phyloP scores from a whole-genome alignment of 2,113 vertebrate species.

The Hippopotamus amphibius region DNA sequence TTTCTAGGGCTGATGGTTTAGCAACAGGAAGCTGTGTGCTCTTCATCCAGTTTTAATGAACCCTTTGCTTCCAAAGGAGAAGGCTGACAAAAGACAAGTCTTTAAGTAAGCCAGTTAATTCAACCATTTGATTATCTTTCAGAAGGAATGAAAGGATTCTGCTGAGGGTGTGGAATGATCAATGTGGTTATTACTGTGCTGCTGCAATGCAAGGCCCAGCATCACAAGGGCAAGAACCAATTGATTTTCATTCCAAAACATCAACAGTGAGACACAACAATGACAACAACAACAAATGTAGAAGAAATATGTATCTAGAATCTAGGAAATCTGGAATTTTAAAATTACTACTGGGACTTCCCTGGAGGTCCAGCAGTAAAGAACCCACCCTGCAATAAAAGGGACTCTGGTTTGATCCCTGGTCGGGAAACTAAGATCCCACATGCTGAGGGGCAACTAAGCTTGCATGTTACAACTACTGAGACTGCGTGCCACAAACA shows the following conservation, averaged over 20 bases:
- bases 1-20: not conserved
- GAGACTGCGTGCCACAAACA: too few species aligned
- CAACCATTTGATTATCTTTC: not conserved
- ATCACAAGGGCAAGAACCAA: not conserved
- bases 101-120: not conserved
- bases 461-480: too few species aligned
- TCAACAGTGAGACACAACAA: not conserved
- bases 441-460: too few species aligned
- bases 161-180: not conserved
- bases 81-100: not conserved
- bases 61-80: not conserved
- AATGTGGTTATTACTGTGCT: not conserved
- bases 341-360: not conserved
- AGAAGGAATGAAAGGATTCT: not conserved
- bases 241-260: not conserved
- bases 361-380: too few species aligned
- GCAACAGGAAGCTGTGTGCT: conserved; percentile 4
- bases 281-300: not conserved
- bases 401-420: too few species aligned
- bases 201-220: not conserved
- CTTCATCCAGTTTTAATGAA: conserved; percentile 65
- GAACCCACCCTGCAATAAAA: too few species aligned
- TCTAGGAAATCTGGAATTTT: not conserved
- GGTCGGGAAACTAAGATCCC: too few species aligned
- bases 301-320: not conserved